phyloP scores from a whole-genome alignment of 2,113 vertebrate species.

The Haemorhous mexicanus region DNA sequence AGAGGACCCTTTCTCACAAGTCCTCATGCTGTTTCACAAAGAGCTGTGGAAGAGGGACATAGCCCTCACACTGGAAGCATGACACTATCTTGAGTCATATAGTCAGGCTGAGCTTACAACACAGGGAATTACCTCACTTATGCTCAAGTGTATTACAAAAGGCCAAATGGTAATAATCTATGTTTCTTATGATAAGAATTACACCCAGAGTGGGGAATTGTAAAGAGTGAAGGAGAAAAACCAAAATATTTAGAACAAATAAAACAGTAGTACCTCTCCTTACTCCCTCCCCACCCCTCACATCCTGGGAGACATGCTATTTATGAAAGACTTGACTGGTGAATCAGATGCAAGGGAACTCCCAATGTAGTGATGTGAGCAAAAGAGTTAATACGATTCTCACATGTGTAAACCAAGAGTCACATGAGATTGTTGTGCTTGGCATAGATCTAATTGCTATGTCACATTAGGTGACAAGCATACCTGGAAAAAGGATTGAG shows the following conservation, averaged over 20 bases:
- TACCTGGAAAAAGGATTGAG: background rate
- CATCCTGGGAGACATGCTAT: accelerated
- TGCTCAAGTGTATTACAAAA: background rate
- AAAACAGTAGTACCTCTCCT: background rate
- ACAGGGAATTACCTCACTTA: background rate
- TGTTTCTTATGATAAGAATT: background rate
- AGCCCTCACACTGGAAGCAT: background rate
- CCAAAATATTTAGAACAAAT: background rate
- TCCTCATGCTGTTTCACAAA: background rate
- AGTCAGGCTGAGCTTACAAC: background rate
- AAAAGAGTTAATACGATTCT: background rate
- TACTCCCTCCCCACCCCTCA: background rate
- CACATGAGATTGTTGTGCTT: background rate
- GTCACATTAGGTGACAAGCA: background rate
- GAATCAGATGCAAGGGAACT: background rate
- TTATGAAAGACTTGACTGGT: background rate
- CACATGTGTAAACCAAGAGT: background rate
- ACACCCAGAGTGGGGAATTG: background rate
- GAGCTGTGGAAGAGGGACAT: background rate
- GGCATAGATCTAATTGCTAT: background rate
- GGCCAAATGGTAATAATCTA: background rate
- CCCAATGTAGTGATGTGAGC: background rate
- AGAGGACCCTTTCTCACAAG: background rate
- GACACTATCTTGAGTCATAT: background rate
- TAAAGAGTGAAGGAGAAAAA: background rate